Base-by-base conservation (phyloP, 2,797 vertebrate species). In the Graptemys geographica region DNA sequence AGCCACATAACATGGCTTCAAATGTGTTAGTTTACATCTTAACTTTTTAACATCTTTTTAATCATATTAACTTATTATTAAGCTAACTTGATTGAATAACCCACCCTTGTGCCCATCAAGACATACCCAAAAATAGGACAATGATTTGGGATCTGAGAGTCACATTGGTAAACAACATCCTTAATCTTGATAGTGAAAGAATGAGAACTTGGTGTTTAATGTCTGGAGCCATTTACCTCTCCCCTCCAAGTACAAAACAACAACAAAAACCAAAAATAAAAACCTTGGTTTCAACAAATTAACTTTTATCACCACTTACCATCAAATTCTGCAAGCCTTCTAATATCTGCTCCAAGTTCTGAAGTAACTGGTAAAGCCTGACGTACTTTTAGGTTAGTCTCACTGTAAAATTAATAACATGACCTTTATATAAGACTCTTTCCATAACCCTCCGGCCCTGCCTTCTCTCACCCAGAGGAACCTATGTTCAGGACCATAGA, bases 331-430 rank as follows among this genome's bases (percentile, higher is more conserved):
- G 98, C 98, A 93, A 99, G 98, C 93, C 97, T 98, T 84, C 96
- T 96, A 92, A 98, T 94, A 91, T 99, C 98, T 57, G 96, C 95
- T 97, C 98, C 98, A 95, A 99, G 98, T 95, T 98, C 98, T 93
- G 98, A 99, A 91, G 99, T 99, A 92, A 99, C 95, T 8, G 98
- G 98, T 94, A 99, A 96, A 4, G 99, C 98, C 62, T 99, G 99
- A 41, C 98, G 98, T 47, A 99, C 99, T 94, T 99, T 99, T 84
- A 99, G 97, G 96, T 99, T 99, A 0, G 99, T 99, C 93, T 99
- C 99, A 87, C 99, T 99, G 97, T 88, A 65, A 95, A 93, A 94
- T 94, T 81, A 97, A 96, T 85, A 79, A 79, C 37, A 57, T 37
- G 33, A 72, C 79, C 47, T 47, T 41, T 65, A 84, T 56, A 44